Conservation (phyloP, 2,113 vertebrate genomes). For the Rhea pennata region DNA sequence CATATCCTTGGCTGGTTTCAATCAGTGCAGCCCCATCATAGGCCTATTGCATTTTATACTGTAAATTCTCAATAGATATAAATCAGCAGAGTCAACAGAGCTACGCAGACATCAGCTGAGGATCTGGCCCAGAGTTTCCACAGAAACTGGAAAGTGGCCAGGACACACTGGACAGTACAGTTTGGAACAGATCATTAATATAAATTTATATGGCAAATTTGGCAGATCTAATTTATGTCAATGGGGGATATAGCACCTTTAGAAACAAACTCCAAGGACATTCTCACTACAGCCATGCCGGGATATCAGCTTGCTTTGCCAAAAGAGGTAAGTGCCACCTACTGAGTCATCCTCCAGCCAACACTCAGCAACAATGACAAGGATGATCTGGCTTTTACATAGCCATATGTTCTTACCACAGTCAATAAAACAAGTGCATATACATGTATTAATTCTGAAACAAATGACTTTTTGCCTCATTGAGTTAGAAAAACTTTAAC, state of each 20-base stretch:
- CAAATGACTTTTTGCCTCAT: not conserved
- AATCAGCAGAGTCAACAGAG: not conserved
- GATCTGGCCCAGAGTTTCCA: not conserved
- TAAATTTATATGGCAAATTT: not conserved
- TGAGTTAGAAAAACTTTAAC: not conserved
- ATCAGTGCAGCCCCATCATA: not conserved
- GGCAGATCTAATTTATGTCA: not conserved
- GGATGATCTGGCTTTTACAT: not conserved
- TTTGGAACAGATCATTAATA: not conserved
- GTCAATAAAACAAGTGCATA: not conserved
- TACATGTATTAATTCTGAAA: not conserved
- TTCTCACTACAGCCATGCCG: accelerated
- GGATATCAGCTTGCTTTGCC: not conserved
- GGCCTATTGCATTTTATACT: not conserved
- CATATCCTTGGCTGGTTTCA: constrained; percentile 52
- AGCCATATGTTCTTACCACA: not conserved
- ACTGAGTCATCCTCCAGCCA: not conserved
- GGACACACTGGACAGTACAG: not conserved
- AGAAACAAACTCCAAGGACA: not conserved
- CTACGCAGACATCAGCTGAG: not conserved
- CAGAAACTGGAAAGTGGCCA: not conserved
- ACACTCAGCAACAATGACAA: not conserved
- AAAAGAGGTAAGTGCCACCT: not conserved
- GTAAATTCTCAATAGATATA: not conserved
- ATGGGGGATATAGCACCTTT: not conserved